phyloP scores from a whole-genome alignment of 2,888 invertebrate species.

The Agriopis aurantiaria region DNA sequence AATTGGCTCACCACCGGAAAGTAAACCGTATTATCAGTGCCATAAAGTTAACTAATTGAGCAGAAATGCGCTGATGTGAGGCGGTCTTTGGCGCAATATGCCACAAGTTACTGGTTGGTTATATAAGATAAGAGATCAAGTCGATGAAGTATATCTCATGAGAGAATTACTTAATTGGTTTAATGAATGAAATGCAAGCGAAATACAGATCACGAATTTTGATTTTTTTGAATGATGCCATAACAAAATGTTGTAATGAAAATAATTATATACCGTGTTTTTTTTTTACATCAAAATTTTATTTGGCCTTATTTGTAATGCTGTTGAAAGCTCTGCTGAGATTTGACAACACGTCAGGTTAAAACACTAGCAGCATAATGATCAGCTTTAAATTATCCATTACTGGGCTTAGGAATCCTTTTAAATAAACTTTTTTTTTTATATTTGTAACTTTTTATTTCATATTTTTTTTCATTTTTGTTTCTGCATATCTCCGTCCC shows the following conservation, averaged over 20 bases:
- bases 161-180: slow-evolving; percentile 13
- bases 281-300: neutral
- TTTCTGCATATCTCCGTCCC: no score
- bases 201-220: neutral
- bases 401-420: no score
- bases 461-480: no score
- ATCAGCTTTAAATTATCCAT: no score
- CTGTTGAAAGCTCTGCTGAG: no score
- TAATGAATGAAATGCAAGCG: neutral
- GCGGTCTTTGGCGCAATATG: slow-evolving; percentile 31
- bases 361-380: no score
- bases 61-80: slow-evolving; percentile 13
- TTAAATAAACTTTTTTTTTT: no score
- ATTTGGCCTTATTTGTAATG: no score
- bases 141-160: slow-evolving; percentile 16
- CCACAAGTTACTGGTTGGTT: slow-evolving; percentile 30
- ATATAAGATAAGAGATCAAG: slow-evolving; percentile 30
- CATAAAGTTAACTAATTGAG: slow-evolving; percentile 19
- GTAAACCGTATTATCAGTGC: slow-evolving; percentile 16
- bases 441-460: no score
- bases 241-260: neutral
- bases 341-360: no score
- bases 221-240: neutral
- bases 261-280: neutral
- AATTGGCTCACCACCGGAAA: slow-evolving; percentile 24